Evolutionary conservation across 2,797 vertebrate species (phyloP).

Genomic region (Melopsittacus undulatus): DNA sequence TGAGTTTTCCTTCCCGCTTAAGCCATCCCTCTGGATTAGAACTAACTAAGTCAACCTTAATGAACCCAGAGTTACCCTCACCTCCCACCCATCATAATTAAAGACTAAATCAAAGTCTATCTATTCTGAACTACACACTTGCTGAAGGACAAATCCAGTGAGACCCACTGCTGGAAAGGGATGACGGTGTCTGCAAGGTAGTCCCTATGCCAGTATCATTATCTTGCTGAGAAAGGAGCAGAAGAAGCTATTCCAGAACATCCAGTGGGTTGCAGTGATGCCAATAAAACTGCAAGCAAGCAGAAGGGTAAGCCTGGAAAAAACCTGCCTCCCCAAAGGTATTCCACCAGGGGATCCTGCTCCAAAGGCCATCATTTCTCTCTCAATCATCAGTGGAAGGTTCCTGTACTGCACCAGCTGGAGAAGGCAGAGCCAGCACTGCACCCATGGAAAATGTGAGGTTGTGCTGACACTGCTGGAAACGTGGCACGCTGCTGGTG

Average conservation of each 20-base stretch:
- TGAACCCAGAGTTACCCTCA: neutral
- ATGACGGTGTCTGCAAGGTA: neutral
- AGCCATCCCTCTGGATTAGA: neutral
- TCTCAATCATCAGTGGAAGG: neutral
- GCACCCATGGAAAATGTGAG: neutral
- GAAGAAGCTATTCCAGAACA: neutral
- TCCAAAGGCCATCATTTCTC: rapidly evolving
- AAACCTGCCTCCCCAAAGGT: neutral
- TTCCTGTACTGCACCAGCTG: neutral
- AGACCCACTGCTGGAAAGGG: neutral
- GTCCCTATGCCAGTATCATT: neutral
- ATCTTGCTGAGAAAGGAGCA: neutral
- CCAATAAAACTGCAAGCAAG: neutral
- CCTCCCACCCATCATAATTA: neutral
- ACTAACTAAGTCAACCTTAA: neutral
- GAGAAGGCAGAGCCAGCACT: neutral
- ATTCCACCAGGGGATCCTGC: too few relatives aligned
- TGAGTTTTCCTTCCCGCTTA: neutral
- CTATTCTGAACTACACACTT: neutral
- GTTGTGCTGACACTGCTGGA: neutral
- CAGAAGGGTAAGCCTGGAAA: neutral
- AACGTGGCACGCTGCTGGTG: neutral
- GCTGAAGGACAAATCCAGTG: neutral
- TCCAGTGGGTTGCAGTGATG: neutral
- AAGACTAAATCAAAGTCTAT: neutral